A percentile compares a stretch with the other conserved stretches of the same genome.
Conservation (phyloP, 2,888 invertebrate species). For the Phortica okadai region DNA sequence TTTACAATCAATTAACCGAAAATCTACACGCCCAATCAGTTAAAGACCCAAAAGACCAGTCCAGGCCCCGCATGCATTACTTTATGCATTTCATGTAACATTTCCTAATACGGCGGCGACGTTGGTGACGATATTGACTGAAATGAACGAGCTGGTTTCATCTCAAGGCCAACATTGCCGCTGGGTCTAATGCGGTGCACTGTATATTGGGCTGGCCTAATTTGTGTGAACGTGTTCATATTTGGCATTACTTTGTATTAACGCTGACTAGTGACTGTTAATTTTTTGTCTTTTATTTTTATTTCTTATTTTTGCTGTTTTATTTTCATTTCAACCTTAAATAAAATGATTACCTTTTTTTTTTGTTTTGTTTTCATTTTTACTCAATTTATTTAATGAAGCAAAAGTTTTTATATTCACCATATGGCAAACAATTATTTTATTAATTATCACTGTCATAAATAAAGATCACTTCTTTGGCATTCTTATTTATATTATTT, state of each 20-base stretch:
- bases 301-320: neutral
- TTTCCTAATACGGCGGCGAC: constrained; percentile 48
- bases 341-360: too few species aligned
- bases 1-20: too few species aligned
- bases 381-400: too few species aligned
- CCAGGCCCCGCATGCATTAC: constrained; percentile 4
- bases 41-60: too few species aligned
- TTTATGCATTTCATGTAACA: constrained; percentile 64
- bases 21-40: too few species aligned
- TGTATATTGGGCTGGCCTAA: neutral
- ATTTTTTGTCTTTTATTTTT: neutral
- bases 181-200: neutral
- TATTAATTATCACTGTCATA: too few species aligned
- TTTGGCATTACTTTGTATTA: neutral
- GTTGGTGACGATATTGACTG: neutral
- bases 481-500: too few species aligned
- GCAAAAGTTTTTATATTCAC: too few species aligned
- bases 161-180: constrained; percentile 54
- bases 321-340: too few species aligned
- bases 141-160: neutral
- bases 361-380: too few species aligned
- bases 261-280: neutral
- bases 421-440: too few species aligned
- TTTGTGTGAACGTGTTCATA: constrained; percentile 7
- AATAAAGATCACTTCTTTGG: too few species aligned